Evolutionary conservation across 1,140 invertebrate species (phyloP), one percentile per base, ranked within the genome.

Genomic region (Lineus longissimus): DNA sequence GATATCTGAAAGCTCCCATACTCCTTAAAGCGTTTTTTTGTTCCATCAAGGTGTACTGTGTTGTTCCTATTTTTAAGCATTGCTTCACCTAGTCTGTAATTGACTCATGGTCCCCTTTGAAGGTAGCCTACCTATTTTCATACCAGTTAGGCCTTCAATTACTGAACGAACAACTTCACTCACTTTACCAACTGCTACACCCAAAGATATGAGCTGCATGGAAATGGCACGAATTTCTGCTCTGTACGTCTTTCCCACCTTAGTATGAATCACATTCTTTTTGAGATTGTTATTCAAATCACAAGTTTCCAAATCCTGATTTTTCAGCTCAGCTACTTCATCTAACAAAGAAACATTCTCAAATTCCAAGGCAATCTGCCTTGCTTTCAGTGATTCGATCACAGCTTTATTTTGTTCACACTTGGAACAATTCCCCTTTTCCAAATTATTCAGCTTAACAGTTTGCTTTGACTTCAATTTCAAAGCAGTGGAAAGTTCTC

Each of bases 11-110:
- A 51, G n/a, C 47, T 27, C n/a, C 47, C 47, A 51, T 7, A 51
- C 47, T 51, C 47, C n/a, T 27, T 23, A n/a, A 51, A 51, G 15
- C 47, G n/a, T 51, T 51, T 51, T 51, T 51, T 51, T 9, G 47
- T 51, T 4, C n/a, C 47, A 51, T 51, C 47, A 23, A 51, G 25
- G n/a, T 51, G 47, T 23, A 51, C 9, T n/a, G 47, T 51, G 9
- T 9, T 23, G 25, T 51, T 51, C 19, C n/a, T n/a, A 51, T 9
- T 51, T 19, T 19, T 23, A 19, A 51, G n/a, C 25, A 51, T 23
- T n/a, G n/a, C 47, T 27, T 51, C 47, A 4, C 19, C 47, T 6
- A 51, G 47, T 23, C n/a, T 51, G 47, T 23, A 51, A 27, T 9
- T 19, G 25, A 51, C 47, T 51, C 4, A n/a, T 51, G 19, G 25